Evolutionary conservation across 2,797 vertebrate genomes (phyloP).

Genomic region (Lates japonicus): DNA sequence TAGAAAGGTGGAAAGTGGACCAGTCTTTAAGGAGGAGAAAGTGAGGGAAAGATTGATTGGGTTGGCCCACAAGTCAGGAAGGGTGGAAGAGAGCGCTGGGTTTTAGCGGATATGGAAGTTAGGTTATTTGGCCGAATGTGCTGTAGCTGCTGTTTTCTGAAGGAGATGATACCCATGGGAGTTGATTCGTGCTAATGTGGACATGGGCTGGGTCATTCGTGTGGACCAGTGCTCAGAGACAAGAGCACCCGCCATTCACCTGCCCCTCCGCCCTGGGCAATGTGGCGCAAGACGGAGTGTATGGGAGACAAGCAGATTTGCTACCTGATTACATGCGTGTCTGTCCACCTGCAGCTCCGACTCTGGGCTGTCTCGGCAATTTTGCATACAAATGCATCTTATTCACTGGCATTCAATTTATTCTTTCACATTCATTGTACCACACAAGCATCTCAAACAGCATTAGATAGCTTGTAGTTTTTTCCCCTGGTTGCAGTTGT

Average conservation of each 20-base stretch:
- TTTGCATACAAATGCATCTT: slow-evolving; percentile 78
- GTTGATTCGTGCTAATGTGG: slow-evolving; percentile 78
- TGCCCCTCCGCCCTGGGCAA: slow-evolving; percentile 30
- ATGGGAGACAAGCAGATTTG: slow-evolving; percentile 59
- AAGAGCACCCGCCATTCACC: slow-evolving; percentile 63
- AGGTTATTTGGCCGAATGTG: slow-evolving; percentile 63
- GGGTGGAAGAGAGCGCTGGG: slow-evolving; percentile 47
- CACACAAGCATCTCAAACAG: slow-evolving; percentile 42
- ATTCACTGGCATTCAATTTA: slow-evolving; percentile 66
- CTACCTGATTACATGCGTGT: slow-evolving; percentile 75
- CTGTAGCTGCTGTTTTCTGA: slow-evolving; percentile 59
- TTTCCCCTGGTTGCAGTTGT: slow-evolving; percentile 6
- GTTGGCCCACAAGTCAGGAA: slow-evolving; percentile 53
- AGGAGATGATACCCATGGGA: slow-evolving; percentile 64
- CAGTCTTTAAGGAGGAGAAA: slow-evolving; percentile 26
- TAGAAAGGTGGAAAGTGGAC: slow-evolving; percentile 50
- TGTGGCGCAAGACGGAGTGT: slow-evolving; percentile 18
- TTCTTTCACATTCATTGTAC: slow-evolving; percentile 53
- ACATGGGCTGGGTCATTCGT: slow-evolving; percentile 75
- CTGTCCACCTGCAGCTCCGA: slow-evolving; percentile 66
- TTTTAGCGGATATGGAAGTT: slow-evolving; percentile 64
- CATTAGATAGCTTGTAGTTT: slow-evolving; percentile 29
- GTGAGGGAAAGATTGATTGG: slow-evolving; percentile 62
- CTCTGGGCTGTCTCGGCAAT: slow-evolving; percentile 60
- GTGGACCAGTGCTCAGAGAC: slow-evolving; percentile 79